phyloP scores from a whole-genome alignment of 2,888 invertebrate species.

The Apotomis betuletana region DNA sequence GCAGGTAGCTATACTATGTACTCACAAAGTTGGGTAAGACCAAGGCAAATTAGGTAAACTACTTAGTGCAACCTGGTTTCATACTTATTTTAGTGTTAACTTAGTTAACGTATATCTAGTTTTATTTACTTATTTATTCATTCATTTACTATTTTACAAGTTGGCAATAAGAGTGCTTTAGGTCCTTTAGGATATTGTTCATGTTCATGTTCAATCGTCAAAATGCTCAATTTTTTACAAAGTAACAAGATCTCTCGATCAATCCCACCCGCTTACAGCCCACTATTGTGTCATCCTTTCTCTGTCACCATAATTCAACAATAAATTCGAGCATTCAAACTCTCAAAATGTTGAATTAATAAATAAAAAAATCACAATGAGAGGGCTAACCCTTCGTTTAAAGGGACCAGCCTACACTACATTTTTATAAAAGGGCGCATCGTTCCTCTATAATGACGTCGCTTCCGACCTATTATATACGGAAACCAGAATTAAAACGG shows the following conservation, averaged over 20 bases:
- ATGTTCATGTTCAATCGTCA: no score
- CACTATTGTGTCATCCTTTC: conserved; percentile 30
- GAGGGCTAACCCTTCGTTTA: conserved; percentile 69
- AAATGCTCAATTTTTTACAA: conserved; percentile 4
- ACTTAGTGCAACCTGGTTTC: no score
- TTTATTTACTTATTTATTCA: no score
- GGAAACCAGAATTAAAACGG: conserved; percentile 60
- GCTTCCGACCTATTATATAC: neutral
- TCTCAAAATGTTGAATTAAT: conserved; percentile 42
- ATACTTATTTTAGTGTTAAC: no score
- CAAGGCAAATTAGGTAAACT: no score
- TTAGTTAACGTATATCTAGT: no score
- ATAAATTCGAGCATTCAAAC: conserved; percentile 38
- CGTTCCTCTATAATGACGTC: neutral
- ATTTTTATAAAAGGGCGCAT: neutral
- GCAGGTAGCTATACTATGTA: no score
- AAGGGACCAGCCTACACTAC: conserved; percentile 53
- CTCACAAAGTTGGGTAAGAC: no score
- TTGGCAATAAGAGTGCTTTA: no score
- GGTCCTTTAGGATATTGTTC: no score
- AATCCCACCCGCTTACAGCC: conserved; percentile 22
- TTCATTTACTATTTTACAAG: no score
- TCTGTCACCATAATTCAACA: conserved; percentile 34
- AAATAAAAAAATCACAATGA: conserved; percentile 42
- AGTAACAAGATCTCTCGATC: conserved; percentile 31